These are phyloP conservation scores for Ferdinandea cuprea DNA, from an alignment of 2,888 invertebrate species.

Conservation along the genomic window DNA sequence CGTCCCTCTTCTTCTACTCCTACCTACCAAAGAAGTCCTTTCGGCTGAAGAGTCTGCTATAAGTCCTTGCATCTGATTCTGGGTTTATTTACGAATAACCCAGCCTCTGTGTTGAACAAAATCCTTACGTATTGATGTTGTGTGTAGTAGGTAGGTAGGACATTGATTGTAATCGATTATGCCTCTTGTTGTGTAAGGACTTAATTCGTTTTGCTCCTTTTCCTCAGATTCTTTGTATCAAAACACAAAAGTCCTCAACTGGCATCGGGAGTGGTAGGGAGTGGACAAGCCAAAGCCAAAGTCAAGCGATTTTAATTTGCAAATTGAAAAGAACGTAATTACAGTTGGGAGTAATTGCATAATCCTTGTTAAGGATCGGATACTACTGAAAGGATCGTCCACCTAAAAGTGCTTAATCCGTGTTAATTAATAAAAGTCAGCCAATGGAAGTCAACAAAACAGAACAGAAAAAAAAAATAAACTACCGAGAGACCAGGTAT, in stretches of 20 bases:
- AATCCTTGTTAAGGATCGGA: slow-evolving; percentile 47
- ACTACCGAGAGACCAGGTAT: slow-evolving; percentile 7
- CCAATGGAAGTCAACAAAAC: neutral
- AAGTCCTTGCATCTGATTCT: slow-evolving; percentile 24
- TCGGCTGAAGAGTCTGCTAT: neutral
- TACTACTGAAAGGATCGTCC: slow-evolving; percentile 44
- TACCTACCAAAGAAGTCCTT: neutral
- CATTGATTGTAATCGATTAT: slow-evolving; percentile 51
- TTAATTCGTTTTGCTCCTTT: too few relatives aligned
- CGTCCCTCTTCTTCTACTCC: neutral
- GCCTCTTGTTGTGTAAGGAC: slow-evolving; percentile 25
- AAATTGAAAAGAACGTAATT: slow-evolving; percentile 56
- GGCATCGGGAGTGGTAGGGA: neutral
- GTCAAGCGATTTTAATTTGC: slow-evolving; percentile 14
- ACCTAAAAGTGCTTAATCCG: slow-evolving; percentile 56
- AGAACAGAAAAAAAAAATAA: neutral
- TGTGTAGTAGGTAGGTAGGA: slow-evolving; percentile 12
- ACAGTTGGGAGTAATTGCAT: slow-evolving; percentile 53
- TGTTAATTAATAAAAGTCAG: slow-evolving; percentile 71
- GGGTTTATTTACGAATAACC: neutral
- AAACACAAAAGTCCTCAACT: slow-evolving; percentile 1
- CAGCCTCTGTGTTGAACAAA: too few relatives aligned
- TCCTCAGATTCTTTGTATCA: neutral
- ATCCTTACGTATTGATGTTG: neutral
- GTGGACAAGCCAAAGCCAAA: neutral